A percentile compares a stretch with the other conserved stretches of the same genome.
Evolutionary conservation across 2,797 vertebrate genomes (phyloP).

Genomic region (Pangasius sanitwongsei): DNA sequence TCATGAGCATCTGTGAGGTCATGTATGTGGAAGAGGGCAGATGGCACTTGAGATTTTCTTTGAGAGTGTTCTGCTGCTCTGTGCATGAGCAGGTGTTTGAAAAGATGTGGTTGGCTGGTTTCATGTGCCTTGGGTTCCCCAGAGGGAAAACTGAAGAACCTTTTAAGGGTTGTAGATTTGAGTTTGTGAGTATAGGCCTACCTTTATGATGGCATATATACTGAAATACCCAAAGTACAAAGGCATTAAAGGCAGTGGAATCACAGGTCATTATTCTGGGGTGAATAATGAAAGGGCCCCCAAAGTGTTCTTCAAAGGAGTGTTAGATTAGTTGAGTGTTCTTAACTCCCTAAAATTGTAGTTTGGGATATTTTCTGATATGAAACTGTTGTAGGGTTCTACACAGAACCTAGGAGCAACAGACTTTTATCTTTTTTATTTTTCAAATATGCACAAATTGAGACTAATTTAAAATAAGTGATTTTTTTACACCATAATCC

Average conservation of each 20-base stretch:
- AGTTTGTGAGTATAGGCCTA: too few species aligned
- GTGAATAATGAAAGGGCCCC: neutral
- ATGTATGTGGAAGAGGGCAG: neutral
- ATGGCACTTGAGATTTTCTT: neutral
- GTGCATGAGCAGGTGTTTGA: neutral
- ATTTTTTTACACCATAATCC: neutral
- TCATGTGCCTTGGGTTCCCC: neutral
- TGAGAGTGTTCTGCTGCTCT: too few species aligned
- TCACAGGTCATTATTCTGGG: too few species aligned
- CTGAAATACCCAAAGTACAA: too few species aligned
- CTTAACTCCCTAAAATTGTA: neutral
- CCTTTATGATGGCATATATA: too few species aligned
- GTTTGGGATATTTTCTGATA: neutral
- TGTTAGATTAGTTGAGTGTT: neutral
- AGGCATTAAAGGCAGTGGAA: too few species aligned
- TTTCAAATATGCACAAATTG: neutral
- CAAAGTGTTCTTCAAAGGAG: neutral
- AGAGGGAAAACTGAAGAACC: too few species aligned
- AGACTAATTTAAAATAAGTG: neutral
- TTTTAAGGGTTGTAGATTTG: too few species aligned
- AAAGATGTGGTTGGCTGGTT: neutral
- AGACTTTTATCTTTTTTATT: neutral
- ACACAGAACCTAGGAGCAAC: neutral
- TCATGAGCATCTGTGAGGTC: neutral
- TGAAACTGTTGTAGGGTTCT: neutral